Percentiles rank a stretch among this genome's conserved stretches.
These are phyloP conservation scores for Lysiphlebus fabarum DNA, from an alignment of 1,140 invertebrate species.

Conservation along the genomic window DNA sequence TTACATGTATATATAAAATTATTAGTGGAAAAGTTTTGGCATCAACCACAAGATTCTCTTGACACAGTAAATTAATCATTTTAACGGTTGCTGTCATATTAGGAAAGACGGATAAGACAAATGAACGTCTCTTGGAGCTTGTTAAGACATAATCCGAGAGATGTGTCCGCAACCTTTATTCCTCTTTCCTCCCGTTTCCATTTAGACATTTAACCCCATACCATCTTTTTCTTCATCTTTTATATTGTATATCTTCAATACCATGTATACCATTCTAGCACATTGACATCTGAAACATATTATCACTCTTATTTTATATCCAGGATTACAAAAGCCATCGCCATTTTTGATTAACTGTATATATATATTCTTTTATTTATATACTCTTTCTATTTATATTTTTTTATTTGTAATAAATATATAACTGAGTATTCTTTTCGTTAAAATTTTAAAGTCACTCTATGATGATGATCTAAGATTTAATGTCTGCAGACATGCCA, in stretches of 20 bases:
- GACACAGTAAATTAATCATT: constrained; percentile 53
- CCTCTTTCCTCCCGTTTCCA: constrained; percentile 18
- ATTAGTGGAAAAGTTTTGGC: too few relatives aligned
- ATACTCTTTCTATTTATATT: too few relatives aligned
- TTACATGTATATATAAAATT: too few relatives aligned
- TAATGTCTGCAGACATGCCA: too few relatives aligned
- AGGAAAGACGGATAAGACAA: constrained; percentile 55
- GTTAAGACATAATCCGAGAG: constrained; percentile 55
- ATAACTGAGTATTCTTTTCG: too few relatives aligned
- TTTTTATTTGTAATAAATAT: too few relatives aligned
- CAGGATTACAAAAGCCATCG: not conserved
- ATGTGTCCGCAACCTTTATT: constrained; percentile 44
- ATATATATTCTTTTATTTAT: too few relatives aligned
- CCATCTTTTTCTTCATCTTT: constrained; percentile 10
- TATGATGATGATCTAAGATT: too few relatives aligned
- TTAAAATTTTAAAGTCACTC: too few relatives aligned
- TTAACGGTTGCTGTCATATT: constrained; percentile 54
- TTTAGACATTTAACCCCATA: not conserved
- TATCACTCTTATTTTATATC: constrained; percentile 4
- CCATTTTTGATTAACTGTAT: not conserved
- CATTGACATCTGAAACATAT: too few relatives aligned
- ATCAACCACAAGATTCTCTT: not conserved
- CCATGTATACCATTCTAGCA: constrained; percentile 4
- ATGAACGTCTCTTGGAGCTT: constrained; percentile 55
- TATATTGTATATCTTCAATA: not conserved